Evolutionary conservation across 2,888 invertebrate genomes (phyloP), one percentile per base, ranked within the genome.

Genomic region (Furcula furcula): DNA sequence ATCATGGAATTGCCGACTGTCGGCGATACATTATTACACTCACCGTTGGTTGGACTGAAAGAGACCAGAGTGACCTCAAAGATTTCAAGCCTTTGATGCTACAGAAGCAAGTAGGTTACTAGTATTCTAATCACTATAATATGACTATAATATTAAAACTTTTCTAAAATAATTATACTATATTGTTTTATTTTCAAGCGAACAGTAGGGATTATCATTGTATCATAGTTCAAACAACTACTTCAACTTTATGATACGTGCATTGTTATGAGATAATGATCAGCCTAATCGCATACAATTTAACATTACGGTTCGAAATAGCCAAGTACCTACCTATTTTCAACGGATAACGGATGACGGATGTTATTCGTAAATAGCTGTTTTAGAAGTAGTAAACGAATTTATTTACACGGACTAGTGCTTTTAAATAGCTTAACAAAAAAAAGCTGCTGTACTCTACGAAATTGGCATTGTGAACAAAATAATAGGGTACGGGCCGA

Each of bases 261-360:
- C 29, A 40, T 29, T 55, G 43, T 53, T 53, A 51, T 53, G 48
- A 48, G 42, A 51, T 41, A 50, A 40, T 42, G 30, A 36, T 41
- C 43, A 37, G 35, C 28, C 25, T 31, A 32, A 41, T 43, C 41
- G 34, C 46, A 40, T 41, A 34, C 23, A 32, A 36, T 31, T 29
- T 35, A 34, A 38, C 33, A 40, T 28, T 31, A 38, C 22, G 22
- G 23, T 29, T 23, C 30, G 26, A 43, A 44, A 36, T 35, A 40
- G 20, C 9, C 11, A 20, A 27, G 25, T 27, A 21, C 6, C 30
- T 18, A 13, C 36, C 28, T 5, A 23, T 28, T 19, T n/a, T n/a
- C n/a, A n/a, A n/a, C n/a, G n/a, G n/a, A n/a, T n/a, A n/a, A 34
- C 31, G 12, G 12, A 1, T 3, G 4, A 16, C 1, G 6, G 10